phyloP scores from a whole-genome alignment of 2,888 invertebrate species.

The Ecdyonurus torrentis region DNA sequence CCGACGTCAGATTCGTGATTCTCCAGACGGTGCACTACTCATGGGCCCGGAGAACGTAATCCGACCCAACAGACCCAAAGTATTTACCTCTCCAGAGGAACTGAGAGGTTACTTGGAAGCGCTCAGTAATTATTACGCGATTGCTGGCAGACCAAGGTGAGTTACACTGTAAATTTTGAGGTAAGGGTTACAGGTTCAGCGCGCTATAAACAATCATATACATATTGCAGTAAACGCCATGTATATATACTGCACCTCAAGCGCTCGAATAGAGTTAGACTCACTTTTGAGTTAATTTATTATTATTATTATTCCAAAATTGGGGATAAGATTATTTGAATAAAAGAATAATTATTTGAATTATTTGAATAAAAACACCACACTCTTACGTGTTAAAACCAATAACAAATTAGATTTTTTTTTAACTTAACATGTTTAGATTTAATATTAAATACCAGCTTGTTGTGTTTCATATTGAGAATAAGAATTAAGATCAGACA shows the following conservation, averaged over 20 bases:
- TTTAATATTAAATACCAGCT: too few species aligned
- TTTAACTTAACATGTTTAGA: too few species aligned
- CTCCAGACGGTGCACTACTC: neutral
- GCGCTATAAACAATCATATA: neutral
- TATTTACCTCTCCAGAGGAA: conserved; percentile 30
- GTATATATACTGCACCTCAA: neutral
- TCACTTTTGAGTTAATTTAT: neutral
- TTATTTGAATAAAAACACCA: too few species aligned
- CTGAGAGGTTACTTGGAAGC: conserved; percentile 31
- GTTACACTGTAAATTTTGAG: neutral
- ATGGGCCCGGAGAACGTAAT: neutral
- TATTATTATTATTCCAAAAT: too few species aligned
- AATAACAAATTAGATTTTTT: too few species aligned
- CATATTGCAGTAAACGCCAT: neutral
- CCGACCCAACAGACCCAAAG: conserved; percentile 25
- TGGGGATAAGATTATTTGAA: neutral
- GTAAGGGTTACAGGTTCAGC: neutral
- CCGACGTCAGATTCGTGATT: neutral
- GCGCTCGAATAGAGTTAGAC: neutral
- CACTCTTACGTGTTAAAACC: too few species aligned
- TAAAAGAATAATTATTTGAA: neutral
- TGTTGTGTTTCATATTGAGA: too few species aligned
- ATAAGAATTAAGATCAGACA: too few species aligned
- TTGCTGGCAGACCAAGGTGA: conserved; percentile 33
- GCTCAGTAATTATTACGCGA: conserved; percentile 33